Evolutionary conservation across 1,140 invertebrate genomes (phyloP).

Genomic region (Euura saliciscinereae): DNA sequence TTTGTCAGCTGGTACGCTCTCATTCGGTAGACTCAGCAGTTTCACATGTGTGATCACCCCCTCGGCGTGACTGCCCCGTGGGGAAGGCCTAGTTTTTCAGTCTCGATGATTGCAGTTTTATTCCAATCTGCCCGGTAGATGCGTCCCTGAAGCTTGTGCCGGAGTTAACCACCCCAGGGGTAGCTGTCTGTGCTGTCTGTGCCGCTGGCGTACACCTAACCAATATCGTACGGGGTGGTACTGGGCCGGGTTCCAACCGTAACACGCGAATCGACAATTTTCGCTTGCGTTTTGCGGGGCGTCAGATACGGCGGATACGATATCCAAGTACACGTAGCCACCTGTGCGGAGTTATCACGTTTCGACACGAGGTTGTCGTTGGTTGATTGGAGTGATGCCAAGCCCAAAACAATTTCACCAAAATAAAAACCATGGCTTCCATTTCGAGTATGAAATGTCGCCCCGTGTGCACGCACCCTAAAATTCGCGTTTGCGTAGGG

Average conservation of each 20-base stretch:
- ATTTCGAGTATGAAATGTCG: background rate
- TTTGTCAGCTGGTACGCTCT: constrained; percentile 49
- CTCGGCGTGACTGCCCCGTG: background rate
- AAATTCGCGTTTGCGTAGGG: constrained; percentile 1
- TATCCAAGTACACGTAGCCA: background rate
- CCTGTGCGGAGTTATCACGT: background rate
- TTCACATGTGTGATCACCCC: constrained; percentile 11
- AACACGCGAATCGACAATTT: constrained; percentile 3
- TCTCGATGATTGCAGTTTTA: background rate
- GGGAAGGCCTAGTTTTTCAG: background rate
- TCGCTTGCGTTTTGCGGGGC: constrained; percentile 1
- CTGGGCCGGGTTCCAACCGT: no score
- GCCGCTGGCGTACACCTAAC: no score
- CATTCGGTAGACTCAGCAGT: constrained; percentile 47
- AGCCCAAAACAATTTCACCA: background rate
- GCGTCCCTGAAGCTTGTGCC: background rate
- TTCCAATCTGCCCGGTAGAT: background rate
- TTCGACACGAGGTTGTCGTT: background rate
- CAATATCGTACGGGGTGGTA: no score
- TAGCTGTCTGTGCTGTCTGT: background rate
- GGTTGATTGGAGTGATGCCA: constrained; percentile 4
- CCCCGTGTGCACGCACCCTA: background rate
- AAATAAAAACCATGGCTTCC: background rate
- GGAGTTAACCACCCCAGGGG: background rate
- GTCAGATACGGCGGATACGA: background rate